phyloP scores from a whole-genome alignment of 2,113 vertebrate species.

The Cheilinus undulatus region DNA sequence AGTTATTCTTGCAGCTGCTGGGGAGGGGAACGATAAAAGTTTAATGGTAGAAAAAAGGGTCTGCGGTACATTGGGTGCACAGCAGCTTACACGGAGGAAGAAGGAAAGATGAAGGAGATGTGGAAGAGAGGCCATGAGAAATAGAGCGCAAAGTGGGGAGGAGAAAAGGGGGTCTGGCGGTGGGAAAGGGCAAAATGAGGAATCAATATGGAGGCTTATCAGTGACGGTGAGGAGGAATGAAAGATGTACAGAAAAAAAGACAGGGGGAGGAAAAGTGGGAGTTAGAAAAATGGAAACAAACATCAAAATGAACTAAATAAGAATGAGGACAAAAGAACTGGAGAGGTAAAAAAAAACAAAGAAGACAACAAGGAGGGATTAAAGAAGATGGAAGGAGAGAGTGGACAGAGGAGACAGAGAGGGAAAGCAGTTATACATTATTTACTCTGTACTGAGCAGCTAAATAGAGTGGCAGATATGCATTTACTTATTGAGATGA shows the following conservation, averaged over 20 bases:
- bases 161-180: slow-evolving; percentile 6
- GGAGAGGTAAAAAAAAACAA: background rate
- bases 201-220: slow-evolving; percentile 29
- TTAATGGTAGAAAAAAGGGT: slow-evolving; percentile 81
- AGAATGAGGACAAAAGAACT: background rate
- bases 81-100: slow-evolving; percentile 56
- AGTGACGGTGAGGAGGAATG: slow-evolving; percentile 3
- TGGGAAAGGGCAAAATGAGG: slow-evolving; percentile 10
- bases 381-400: slow-evolving; percentile 23
- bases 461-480: slow-evolving; percentile 71
- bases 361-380: slow-evolving; percentile 4
- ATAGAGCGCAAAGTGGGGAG: background rate
- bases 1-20: slow-evolving; percentile 84
- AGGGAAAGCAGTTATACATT: slow-evolving; percentile 65
- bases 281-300: background rate
- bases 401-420: slow-evolving; percentile 28
- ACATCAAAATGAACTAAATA: background rate
- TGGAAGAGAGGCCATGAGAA: background rate
- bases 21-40: slow-evolving; percentile 82
- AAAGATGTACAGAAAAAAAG: slow-evolving; percentile 8
- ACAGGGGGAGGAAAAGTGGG: background rate
- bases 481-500: slow-evolving; percentile 75
- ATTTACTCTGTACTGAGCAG: slow-evolving; percentile 64
- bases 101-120: slow-evolving; percentile 33
- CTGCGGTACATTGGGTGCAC: slow-evolving; percentile 78